Percentiles rank a stretch among this genome's conserved stretches.
These are phyloP conservation scores for Scaeva pyrastri DNA, from an alignment of 2,888 invertebrate genomes.

Conservation along the genomic window DNA sequence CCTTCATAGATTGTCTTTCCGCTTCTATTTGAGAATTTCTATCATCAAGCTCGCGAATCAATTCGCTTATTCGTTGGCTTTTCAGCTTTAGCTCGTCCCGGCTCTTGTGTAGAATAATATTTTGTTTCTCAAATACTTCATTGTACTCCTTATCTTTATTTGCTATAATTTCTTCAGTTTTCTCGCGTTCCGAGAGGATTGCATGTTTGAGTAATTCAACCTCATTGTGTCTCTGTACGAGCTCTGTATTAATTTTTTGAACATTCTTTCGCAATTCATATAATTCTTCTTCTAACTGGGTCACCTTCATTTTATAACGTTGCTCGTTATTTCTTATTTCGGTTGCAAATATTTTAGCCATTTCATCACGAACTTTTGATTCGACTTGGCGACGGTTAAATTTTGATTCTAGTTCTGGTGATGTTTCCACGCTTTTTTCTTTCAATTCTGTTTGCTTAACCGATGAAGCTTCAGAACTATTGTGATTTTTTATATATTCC, in stretches of 20 bases:
- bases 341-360: conserved; percentile 87
- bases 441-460: conserved; percentile 61
- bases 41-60: conserved; percentile 80
- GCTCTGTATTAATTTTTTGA: conserved; percentile 78
- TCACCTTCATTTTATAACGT: conserved; percentile 83
- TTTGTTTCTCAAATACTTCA: conserved; percentile 78
- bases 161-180: conserved; percentile 79
- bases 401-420: conserved; percentile 82
- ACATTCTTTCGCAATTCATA: conserved; percentile 79
- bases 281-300: conserved; percentile 81
- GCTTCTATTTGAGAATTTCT: conserved; percentile 83
- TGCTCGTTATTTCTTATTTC: conserved; percentile 86
- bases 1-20: conserved; percentile 84
- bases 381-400: conserved; percentile 79
- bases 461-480: conserved; percentile 80
- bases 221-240: conserved; percentile 81
- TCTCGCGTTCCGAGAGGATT: conserved; percentile 82
- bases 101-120: conserved; percentile 79
- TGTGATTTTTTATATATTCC: conserved; percentile 86
- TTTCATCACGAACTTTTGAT: conserved; percentile 87
- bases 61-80: conserved; percentile 82
- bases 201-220: conserved; percentile 82
- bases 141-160: conserved; percentile 78
- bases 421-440: conserved; percentile 81
- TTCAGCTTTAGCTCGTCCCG: conserved; percentile 83